Evolutionary conservation across 2,113 vertebrate species (phyloP).

Genomic region (Pluvialis apricaria): DNA sequence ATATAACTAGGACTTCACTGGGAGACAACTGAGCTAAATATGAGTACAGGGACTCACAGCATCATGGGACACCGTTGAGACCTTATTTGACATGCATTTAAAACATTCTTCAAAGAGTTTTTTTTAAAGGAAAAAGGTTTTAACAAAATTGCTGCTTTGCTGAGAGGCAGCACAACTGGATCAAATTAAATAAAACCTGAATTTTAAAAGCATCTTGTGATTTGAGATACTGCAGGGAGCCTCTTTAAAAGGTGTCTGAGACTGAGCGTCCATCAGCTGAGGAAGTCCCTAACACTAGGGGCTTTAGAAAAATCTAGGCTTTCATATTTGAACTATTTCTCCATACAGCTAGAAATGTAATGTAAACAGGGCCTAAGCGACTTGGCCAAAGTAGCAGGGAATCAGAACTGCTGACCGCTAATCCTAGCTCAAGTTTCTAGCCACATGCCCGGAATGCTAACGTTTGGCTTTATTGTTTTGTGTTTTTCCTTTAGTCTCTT

Average conservation of each 20-base stretch:
- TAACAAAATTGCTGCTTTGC: background rate
- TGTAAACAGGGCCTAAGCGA: background rate
- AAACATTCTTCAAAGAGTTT: background rate
- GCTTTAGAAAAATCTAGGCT: constrained; percentile 18
- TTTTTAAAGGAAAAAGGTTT: background rate
- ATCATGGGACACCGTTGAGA: background rate
- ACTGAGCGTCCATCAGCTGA: background rate
- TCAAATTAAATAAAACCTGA: constrained; percentile 10
- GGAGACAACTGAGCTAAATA: background rate
- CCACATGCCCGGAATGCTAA: background rate
- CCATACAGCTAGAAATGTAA: constrained; percentile 13
- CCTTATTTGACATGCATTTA: background rate
- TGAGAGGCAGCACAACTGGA: background rate
- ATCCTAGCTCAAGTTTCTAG: constrained; percentile 28
- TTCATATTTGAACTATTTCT: constrained; percentile 14
- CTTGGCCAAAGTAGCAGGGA: constrained; percentile 8
- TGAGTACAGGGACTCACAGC: background rate
- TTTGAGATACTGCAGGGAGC: constrained; percentile 15
- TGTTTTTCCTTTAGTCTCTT: background rate
- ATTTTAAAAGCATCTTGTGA: constrained; percentile 35
- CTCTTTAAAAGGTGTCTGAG: constrained; percentile 18
- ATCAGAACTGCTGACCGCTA: constrained; percentile 21
- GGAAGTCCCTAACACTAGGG: constrained; percentile 14
- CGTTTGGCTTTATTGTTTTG: background rate
- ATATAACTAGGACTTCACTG: background rate